phyloP scores from a whole-genome alignment of 2,797 vertebrate genomes.

The Coccyzus lansbergi region DNA sequence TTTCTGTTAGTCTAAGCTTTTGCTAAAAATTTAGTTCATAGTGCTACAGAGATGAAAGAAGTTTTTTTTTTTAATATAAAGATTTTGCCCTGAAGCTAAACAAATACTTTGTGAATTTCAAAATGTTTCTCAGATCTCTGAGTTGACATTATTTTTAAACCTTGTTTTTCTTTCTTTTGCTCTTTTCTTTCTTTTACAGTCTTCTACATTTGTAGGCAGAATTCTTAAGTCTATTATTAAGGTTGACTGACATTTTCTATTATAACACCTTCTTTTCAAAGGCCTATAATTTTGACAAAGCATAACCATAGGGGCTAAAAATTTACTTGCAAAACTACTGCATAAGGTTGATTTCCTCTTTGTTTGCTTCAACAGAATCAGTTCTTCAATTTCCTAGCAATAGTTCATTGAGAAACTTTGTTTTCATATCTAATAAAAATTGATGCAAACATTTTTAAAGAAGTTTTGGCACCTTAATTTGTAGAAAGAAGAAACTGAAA shows the following conservation, averaged over 20 bases:
- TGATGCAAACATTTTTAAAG: not conserved
- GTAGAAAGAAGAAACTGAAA: not conserved
- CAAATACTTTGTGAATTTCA: conserved; percentile 16
- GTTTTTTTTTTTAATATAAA: not conserved
- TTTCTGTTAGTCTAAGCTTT: not conserved
- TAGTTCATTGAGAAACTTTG: not conserved
- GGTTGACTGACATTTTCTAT: conserved; percentile 28
- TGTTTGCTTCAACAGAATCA: not conserved
- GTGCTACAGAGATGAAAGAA: conserved; percentile 20
- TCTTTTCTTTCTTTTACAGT: conserved; percentile 1
- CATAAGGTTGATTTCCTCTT: not conserved
- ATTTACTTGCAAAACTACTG: not conserved
- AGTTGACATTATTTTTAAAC: not conserved
- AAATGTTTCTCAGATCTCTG: not conserved
- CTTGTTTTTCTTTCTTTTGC: not conserved
- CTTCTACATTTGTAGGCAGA: not conserved
- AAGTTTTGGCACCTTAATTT: not conserved
- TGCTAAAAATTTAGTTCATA: conserved; percentile 2
- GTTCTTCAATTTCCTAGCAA: conserved; percentile 11
- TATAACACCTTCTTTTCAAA: conserved; percentile 28
- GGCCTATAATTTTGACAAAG: conserved; percentile 24
- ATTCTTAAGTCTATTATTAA: conserved; percentile 34
- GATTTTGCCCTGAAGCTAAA: conserved; percentile 6
- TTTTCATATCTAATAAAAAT: not conserved
- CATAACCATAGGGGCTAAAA: not conserved